Conservation (phyloP, 2,113 vertebrate genomes). For the Urocolius indicus region DNA sequence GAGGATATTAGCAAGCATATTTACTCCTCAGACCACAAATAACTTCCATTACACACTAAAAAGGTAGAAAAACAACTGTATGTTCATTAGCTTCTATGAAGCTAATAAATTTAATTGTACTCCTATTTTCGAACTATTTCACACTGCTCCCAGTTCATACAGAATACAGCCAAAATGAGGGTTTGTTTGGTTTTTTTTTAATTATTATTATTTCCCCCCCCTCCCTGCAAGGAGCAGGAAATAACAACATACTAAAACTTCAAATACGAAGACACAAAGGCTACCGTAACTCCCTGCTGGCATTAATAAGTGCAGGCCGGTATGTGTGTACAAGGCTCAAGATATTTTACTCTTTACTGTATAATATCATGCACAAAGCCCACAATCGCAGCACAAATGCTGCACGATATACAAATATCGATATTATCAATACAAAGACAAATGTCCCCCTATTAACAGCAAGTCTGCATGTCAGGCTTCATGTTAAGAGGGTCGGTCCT, state of each 20-base stretch:
- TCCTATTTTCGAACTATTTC: neutral
- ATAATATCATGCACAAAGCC: neutral
- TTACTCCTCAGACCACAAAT: neutral
- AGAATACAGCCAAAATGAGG: neutral
- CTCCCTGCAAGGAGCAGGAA: neutral
- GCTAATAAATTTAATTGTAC: neutral
- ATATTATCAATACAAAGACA: neutral
- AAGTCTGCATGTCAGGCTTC: neutral
- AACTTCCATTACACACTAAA: neutral
- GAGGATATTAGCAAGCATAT: neutral
- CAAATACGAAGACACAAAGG: neutral
- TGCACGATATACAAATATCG: neutral
- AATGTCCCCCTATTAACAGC: rapidly evolving
- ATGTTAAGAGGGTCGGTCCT: neutral
- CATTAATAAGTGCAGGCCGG: neutral
- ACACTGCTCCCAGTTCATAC: neutral
- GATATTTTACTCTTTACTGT: neutral
- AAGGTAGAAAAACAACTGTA: neutral
- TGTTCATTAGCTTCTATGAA: neutral
- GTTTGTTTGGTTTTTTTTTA: neutral
- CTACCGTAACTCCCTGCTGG: neutral
- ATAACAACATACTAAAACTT: neutral
- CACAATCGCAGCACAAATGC: neutral
- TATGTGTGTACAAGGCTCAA: neutral
- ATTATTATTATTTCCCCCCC: no score